Percentiles rank a stretch among this genome's conserved stretches.
phyloP scores from a whole-genome alignment of 2,797 vertebrate genomes.

The Dicrostonyx torquatus region DNA sequence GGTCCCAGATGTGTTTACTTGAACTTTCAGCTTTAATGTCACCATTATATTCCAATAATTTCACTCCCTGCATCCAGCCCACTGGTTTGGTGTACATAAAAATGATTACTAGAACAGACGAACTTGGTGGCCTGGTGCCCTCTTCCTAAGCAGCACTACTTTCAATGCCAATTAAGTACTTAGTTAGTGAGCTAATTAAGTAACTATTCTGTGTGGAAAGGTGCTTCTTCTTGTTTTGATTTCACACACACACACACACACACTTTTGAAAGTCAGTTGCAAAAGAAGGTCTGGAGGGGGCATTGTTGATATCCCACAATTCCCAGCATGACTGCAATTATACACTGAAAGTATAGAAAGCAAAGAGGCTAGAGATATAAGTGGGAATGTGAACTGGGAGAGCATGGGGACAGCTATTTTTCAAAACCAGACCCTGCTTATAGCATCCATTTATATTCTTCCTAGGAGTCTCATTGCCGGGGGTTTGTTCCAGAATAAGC shows the following conservation, averaged over 20 bases:
- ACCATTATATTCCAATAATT: constrained; percentile 70
- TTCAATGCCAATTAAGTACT: not conserved
- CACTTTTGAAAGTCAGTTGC: not conserved
- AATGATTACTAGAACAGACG: constrained; percentile 27
- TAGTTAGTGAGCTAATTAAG: constrained; percentile 44
- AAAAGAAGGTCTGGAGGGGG: constrained; percentile 22
- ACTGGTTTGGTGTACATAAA: constrained; percentile 46
- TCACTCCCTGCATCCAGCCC: constrained; percentile 32
- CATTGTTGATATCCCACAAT: constrained; percentile 23
- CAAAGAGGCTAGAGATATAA: not conserved
- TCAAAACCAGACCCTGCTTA: constrained; percentile 38
- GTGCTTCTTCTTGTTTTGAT: constrained; percentile 42
- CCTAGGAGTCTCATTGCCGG: constrained; percentile 46
- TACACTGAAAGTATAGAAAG: not conserved
- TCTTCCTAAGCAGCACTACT: constrained; percentile 17
- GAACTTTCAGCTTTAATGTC: constrained; percentile 69
- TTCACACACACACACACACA: not conserved
- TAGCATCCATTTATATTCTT: constrained; percentile 46
- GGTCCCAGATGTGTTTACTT: constrained; percentile 71
- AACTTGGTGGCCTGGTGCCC: not conserved
- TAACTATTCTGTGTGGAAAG: constrained; percentile 5
- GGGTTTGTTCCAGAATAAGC: constrained; percentile 48
- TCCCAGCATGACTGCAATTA: not conserved
- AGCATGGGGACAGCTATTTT: not conserved
- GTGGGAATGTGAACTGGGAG: not conserved